These are phyloP conservation scores for Ceyx cyanopectus DNA, from an alignment of 2,113 vertebrate genomes.

Conservation along the genomic window DNA sequence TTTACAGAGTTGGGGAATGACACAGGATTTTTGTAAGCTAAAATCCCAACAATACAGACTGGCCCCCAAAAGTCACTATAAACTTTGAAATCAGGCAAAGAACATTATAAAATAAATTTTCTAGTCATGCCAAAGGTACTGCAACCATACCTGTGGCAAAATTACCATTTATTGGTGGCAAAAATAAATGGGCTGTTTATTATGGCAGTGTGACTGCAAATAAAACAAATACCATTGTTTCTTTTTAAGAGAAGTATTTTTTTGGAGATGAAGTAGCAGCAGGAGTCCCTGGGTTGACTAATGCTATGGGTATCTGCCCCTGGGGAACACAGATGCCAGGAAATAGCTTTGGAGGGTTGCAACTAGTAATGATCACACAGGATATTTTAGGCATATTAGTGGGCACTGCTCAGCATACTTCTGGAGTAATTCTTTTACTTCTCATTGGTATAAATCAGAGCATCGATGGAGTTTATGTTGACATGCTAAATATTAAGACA, in stretches of 20 bases:
- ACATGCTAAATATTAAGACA: background rate
- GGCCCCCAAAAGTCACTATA: background rate
- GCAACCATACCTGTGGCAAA: background rate
- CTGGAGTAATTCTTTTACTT: conserved; percentile 53
- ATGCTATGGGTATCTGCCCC: conserved; percentile 60
- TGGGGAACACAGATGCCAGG: conserved; percentile 63
- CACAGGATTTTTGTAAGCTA: background rate
- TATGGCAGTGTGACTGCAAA: background rate
- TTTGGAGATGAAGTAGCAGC: conserved; percentile 53
- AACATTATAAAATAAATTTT: background rate
- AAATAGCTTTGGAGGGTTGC: conserved; percentile 49
- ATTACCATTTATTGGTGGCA: background rate
- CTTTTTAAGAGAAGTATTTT: conserved; percentile 31
- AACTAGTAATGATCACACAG: conserved; percentile 57
- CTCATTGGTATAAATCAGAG: background rate
- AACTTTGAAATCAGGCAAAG: background rate
- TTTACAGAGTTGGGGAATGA: background rate
- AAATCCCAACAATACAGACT: background rate
- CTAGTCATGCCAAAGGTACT: background rate
- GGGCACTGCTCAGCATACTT: conserved; percentile 32
- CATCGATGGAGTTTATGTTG: background rate
- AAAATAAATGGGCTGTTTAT: background rate
- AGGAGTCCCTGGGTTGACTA: conserved; percentile 53
- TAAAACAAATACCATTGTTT: background rate
- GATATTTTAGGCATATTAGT: conserved; percentile 60